phyloP scores from a whole-genome alignment of 37 sponge, comb jelly and placozoan genomes.

The Spongilla lacustris region DNA sequence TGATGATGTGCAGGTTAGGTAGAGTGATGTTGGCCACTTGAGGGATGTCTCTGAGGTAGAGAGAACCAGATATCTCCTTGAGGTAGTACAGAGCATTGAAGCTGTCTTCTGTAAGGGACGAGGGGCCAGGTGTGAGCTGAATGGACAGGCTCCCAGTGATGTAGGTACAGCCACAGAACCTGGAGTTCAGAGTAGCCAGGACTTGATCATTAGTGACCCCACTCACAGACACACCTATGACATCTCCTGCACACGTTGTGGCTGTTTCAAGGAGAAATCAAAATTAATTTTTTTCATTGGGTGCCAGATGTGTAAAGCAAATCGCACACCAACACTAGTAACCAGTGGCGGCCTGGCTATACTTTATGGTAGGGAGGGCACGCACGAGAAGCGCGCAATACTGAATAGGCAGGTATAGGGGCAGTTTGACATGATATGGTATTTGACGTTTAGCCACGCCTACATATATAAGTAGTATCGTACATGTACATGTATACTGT shows the following conservation, averaged over 20 bases:
- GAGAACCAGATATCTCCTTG: slow-evolving; percentile 42
- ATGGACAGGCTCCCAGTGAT: slow-evolving; percentile 54
- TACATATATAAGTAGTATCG: too few relatives aligned
- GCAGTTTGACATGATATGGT: too few relatives aligned
- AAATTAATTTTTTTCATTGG: too few relatives aligned
- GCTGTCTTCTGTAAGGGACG: slow-evolving; percentile 41
- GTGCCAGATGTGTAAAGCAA: too few relatives aligned
- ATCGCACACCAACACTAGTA: too few relatives aligned
- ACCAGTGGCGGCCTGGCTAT: too few relatives aligned
- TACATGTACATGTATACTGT: too few relatives aligned
- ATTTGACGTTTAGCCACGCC: too few relatives aligned
- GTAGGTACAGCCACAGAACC: slow-evolving; percentile 69
- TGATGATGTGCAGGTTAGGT: slow-evolving; percentile 59
- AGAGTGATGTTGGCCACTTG: slow-evolving; percentile 25
- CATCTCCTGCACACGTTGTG: slow-evolving; percentile 27
- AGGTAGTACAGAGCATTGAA: slow-evolving; percentile 61
- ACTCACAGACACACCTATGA: neutral
- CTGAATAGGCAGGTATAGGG: too few relatives aligned
- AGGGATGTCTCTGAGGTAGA: slow-evolving; percentile 27
- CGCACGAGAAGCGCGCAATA: too few relatives aligned
- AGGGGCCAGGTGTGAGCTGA: neutral
- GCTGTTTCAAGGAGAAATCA: neutral
- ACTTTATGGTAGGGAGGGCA: too few relatives aligned
- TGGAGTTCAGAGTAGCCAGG: slow-evolving; percentile 24
- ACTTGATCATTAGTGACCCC: slow-evolving; percentile 22